Percentiles rank a stretch among this genome's conserved stretches.
phyloP scores from a whole-genome alignment of 2,113 vertebrate species.

The Halcyon senegalensis region DNA sequence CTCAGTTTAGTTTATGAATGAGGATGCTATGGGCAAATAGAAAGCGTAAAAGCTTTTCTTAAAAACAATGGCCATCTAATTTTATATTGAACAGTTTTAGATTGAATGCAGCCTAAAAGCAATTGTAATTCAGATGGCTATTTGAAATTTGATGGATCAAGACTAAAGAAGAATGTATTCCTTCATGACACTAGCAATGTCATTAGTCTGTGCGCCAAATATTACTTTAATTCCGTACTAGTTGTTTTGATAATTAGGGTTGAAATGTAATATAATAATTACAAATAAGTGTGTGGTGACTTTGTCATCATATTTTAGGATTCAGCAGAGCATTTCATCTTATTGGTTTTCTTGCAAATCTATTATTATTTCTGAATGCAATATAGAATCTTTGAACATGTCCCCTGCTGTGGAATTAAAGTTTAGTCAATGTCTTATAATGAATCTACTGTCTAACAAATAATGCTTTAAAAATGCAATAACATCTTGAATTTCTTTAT shows the following conservation, averaged over 20 bases:
- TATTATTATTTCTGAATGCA: constrained; percentile 49
- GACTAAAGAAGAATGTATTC: neutral
- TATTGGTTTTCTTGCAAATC: constrained; percentile 45
- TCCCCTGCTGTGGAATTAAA: constrained; percentile 67
- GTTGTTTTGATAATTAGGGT: neutral
- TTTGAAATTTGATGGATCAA: neutral
- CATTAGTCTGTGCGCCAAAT: neutral
- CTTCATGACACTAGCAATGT: neutral
- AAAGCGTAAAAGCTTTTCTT: neutral
- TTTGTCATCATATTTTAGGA: constrained; percentile 28
- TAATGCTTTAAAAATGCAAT: constrained; percentile 61
- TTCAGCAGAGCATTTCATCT: neutral
- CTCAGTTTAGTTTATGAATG: neutral
- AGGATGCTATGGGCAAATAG: too few relatives aligned
- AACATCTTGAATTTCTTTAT: constrained; percentile 63
- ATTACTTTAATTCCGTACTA: constrained; percentile 2
- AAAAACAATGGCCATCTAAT: neutral
- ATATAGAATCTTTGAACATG: constrained; percentile 30
- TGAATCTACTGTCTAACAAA: constrained; percentile 62
- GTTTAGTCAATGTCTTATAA: constrained; percentile 55
- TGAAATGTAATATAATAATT: constrained; percentile 25
- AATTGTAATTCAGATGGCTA: neutral
- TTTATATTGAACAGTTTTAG: neutral
- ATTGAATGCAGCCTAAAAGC: neutral
- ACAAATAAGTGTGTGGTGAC: neutral